Conservation (phyloP, 2,113 vertebrate species). For the Psittacula cyanocephala region DNA sequence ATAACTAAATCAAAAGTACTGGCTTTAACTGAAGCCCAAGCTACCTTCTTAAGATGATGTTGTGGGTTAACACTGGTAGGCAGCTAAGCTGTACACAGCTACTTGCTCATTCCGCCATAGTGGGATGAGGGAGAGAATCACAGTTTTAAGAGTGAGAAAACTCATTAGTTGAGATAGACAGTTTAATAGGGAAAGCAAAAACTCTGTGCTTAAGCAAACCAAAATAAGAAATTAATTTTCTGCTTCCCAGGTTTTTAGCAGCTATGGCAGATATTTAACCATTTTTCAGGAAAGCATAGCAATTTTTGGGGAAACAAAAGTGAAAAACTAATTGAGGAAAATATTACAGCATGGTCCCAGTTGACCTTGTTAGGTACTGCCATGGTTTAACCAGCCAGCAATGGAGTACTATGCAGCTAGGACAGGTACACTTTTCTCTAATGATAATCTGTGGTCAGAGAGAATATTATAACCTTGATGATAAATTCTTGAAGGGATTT, state of each 20-base stretch:
- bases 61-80: background rate
- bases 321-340: background rate
- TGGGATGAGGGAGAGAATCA: background rate
- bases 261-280: background rate
- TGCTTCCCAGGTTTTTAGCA: background rate
- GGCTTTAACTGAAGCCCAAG: background rate
- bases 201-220: background rate
- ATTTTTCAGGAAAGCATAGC: background rate
- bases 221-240: background rate
- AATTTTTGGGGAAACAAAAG: background rate
- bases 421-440: background rate
- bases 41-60: background rate
- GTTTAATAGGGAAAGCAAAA: background rate
- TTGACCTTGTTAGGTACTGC: background rate
- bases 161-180: background rate
- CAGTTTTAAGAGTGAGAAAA: background rate
- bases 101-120: fast-evolving
- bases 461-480: background rate
- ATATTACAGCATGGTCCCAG: background rate
- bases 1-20: background rate
- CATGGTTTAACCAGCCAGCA: background rate
- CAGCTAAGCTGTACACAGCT: background rate
- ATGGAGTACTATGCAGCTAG: background rate
- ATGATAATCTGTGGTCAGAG: background rate
- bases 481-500: background rate